Percentiles rank a stretch among this genome's conserved stretches.
phyloP scores from a whole-genome alignment of 1,140 invertebrate genomes.

The Lysiphlebus fabarum region DNA sequence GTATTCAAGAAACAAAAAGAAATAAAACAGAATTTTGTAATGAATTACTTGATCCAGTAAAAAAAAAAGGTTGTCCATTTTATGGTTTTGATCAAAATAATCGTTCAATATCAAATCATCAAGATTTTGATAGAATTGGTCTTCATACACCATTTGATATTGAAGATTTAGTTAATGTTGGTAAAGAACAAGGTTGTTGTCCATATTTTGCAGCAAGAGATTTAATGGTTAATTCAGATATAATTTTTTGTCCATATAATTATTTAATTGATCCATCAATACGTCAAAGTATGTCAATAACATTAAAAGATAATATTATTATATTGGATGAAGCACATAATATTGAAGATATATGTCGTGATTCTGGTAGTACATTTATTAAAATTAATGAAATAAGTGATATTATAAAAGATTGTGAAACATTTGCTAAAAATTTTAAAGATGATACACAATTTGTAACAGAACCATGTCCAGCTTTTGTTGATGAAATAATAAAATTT shows the following conservation, averaged over 20 bases:
- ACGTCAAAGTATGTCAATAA: slow-evolving; percentile 64
- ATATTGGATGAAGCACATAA: slow-evolving; percentile 87
- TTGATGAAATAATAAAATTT: background rate
- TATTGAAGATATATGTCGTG: slow-evolving; percentile 76
- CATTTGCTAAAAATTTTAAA: slow-evolving; percentile 8
- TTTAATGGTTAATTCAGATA: slow-evolving; percentile 64
- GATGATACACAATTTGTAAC: too few species aligned
- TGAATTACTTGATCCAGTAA: slow-evolving; percentile 57
- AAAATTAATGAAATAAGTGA: slow-evolving; percentile 54
- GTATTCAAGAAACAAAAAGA: slow-evolving; percentile 62
- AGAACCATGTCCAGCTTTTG: background rate
- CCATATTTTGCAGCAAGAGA: slow-evolving; percentile 71
- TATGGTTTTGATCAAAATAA: slow-evolving; percentile 35
- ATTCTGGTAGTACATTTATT: slow-evolving; percentile 64
- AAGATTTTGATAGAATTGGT: slow-evolving; percentile 23
- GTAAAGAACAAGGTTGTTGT: slow-evolving; percentile 57
- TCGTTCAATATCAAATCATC: slow-evolving; percentile 24
- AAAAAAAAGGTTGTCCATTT: slow-evolving; percentile 30
- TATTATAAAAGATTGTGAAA: slow-evolving; percentile 56
- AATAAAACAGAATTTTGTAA: slow-evolving; percentile 73
- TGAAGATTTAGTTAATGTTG: slow-evolving; percentile 63
- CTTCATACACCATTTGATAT: slow-evolving; percentile 60
- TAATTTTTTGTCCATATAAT: slow-evolving; percentile 86
- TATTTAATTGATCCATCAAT: slow-evolving; percentile 76
- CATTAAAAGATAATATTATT: slow-evolving; percentile 63